Base-by-base conservation (phyloP, 2,888 invertebrate species). In the Isoperla grammatica region DNA sequence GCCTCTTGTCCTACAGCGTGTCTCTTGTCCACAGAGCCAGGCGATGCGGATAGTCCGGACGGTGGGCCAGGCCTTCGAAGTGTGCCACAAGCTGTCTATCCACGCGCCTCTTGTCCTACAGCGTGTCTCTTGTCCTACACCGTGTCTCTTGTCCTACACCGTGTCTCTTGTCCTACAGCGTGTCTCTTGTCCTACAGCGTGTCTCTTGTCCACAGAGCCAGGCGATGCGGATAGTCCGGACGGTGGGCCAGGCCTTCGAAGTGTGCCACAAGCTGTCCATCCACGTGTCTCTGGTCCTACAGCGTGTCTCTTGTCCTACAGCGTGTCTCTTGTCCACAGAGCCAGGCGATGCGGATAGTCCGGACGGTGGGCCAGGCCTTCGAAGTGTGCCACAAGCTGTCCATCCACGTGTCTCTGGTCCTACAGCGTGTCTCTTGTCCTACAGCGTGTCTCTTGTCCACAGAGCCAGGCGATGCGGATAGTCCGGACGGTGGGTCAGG, bases 381-480 rank as follows among this genome's bases (percentile, higher is more conserved):
- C 78, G 98, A 99, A 78, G 97, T 98, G 74, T 98, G 97, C 82
- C 97, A 98, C 84, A 95, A 96, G 79, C 82, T 92, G 77, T 87
- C 89, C 71, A 80, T 84, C 70, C 85, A 83, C 68, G 72, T 73
- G 56, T 71, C 76, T n/a, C n/a, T n/a, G n/a, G n/a, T 29, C 29
- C 29, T 29, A 29, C 29, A 29, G 29, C 8, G 29, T 29, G 29
- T 29, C 29, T 29, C 4, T 29, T 29, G 29, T 8, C 29, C 29
- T 29, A 29, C 29, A 29, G 29, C 8, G 29, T 29, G 29, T 29
- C 29, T 29, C 29, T 29, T 8, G 4, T 8, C 29, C 29, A 12
- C 85, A 97, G 97, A 94, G 90, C 76, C 96, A 98, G 81, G 98
- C 98, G 35, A 96, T 98, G 95, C 85, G 92, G 68, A 93, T 99